These are phyloP conservation scores for Gisinianus flammeolus DNA, from an alignment of 2,888 invertebrate species.

Conservation along the genomic window DNA sequence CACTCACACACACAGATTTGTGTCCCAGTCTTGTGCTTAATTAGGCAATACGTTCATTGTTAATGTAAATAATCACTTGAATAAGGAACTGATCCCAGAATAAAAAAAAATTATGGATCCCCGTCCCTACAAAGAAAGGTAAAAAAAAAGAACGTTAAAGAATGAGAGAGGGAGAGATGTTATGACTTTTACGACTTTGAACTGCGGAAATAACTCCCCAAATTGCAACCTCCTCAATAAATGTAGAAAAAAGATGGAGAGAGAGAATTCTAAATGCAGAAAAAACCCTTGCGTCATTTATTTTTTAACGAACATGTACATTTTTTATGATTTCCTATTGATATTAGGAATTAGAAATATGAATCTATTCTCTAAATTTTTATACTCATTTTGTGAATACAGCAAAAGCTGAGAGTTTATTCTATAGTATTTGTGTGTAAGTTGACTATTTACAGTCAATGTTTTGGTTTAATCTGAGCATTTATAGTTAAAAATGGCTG, in stretches of 20 bases:
- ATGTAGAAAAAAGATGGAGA: neutral
- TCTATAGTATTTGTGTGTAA: neutral
- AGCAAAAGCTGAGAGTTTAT: neutral
- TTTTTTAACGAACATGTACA: neutral
- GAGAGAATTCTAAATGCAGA: neutral
- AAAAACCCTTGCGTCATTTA: conserved; percentile 11
- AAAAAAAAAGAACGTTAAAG: too few species aligned
- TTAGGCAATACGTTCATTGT: too few species aligned
- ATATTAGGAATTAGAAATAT: neutral
- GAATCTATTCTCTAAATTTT: neutral
- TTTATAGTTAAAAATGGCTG: neutral
- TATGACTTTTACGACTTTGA: too few species aligned
- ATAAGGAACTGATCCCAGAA: too few species aligned
- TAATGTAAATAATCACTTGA: too few species aligned
- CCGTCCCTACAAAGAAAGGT: neutral
- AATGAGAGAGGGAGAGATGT: neutral
- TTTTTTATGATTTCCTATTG: conserved; percentile 16
- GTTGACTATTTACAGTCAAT: too few species aligned
- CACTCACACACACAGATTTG: neutral
- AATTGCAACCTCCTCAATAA: neutral
- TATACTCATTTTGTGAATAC: neutral
- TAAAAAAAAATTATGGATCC: too few species aligned
- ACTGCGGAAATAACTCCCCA: conserved; percentile 6
- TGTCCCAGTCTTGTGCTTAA: too few species aligned
- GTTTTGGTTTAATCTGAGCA: neutral